A percentile compares a stretch with the other conserved stretches of the same genome.
These are phyloP conservation scores for Chloromyia formosa DNA, from an alignment of 2,888 invertebrate species.

Conservation along the genomic window DNA sequence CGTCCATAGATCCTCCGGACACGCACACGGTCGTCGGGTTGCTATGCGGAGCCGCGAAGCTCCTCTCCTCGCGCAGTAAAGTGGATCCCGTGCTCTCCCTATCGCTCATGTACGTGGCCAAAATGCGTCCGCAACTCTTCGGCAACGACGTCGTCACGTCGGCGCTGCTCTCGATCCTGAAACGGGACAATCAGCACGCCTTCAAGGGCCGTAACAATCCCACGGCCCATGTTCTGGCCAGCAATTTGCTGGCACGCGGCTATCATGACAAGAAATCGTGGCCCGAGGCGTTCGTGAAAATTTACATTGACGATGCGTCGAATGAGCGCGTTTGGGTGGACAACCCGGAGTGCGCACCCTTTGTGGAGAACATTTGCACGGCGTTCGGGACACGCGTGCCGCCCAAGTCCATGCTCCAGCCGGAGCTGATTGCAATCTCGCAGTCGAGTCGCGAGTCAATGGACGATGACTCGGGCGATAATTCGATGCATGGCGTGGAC, in stretches of 20 bases:
- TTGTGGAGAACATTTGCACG: conserved; percentile 88
- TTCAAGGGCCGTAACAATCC: conserved; percentile 84
- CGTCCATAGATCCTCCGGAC: conserved; percentile 81
- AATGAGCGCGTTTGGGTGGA: conserved; percentile 96
- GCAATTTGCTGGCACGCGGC: conserved; percentile 84
- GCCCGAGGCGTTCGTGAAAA: conserved; percentile 92
- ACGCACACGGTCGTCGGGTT: conserved; percentile 81
- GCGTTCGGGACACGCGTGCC: conserved; percentile 61
- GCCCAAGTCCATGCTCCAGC: conserved; percentile 53
- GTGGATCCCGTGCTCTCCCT: conserved; percentile 78
- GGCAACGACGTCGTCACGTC: conserved; percentile 78
- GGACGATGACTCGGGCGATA: conserved; percentile 67
- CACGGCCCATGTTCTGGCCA: conserved; percentile 80
- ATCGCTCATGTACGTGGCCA: conserved; percentile 81
- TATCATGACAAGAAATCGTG: conserved; percentile 84
- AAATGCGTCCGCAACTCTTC: conserved; percentile 80
- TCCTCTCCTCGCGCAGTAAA: conserved; percentile 82
- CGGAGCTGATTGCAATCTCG: conserved; percentile 54
- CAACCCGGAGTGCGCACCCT: conserved; percentile 86
- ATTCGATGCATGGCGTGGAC: conserved; percentile 58
- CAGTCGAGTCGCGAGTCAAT: conserved; percentile 51
- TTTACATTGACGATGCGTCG: conserved; percentile 93
- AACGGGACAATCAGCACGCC: conserved; percentile 75
- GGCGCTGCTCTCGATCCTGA: conserved; percentile 82
- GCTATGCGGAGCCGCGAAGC: conserved; percentile 88